phyloP scores from a whole-genome alignment of 2,888 invertebrate genomes.

The Meandrusa payeni region DNA sequence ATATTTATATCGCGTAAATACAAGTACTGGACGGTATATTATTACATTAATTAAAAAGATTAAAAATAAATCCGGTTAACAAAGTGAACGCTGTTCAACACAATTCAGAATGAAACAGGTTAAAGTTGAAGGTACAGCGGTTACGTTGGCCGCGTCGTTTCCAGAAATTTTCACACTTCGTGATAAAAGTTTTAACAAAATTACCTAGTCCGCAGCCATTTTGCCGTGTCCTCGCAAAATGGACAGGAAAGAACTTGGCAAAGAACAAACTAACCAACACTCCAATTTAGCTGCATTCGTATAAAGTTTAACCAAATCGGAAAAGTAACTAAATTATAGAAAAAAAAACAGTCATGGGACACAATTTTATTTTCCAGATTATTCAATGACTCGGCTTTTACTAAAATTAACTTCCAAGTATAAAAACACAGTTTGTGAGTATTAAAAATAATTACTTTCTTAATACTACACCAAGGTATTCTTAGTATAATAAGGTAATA shows the following conservation, averaged over 20 bases:
- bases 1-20: too few relatives aligned
- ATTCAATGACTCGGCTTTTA: too few relatives aligned
- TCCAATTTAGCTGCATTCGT: slow-evolving; percentile 74
- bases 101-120: slow-evolving; percentile 66
- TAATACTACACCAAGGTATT: too few relatives aligned
- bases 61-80: neutral
- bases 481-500: too few relatives aligned
- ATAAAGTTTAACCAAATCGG: slow-evolving; percentile 77
- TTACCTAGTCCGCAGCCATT: slow-evolving; percentile 72
- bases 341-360: slow-evolving; percentile 23
- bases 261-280: slow-evolving; percentile 76
- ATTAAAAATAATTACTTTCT: too few relatives aligned
- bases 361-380: neutral
- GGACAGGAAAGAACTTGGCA: slow-evolving; percentile 76
- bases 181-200: slow-evolving; percentile 79
- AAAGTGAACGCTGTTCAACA: slow-evolving; percentile 26
- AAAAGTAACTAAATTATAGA: slow-evolving; percentile 62
- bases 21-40: too few relatives aligned
- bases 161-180: slow-evolving; percentile 73
- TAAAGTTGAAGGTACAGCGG: slow-evolving; percentile 63
- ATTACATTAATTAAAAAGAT: too few relatives aligned
- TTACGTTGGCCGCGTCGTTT: slow-evolving; percentile 54
- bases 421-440: too few relatives aligned
- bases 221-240: slow-evolving; percentile 60
- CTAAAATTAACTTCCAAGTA: too few relatives aligned